Conservation (phyloP, 2,113 vertebrate genomes). For the Microcebus jonahi region DNA sequence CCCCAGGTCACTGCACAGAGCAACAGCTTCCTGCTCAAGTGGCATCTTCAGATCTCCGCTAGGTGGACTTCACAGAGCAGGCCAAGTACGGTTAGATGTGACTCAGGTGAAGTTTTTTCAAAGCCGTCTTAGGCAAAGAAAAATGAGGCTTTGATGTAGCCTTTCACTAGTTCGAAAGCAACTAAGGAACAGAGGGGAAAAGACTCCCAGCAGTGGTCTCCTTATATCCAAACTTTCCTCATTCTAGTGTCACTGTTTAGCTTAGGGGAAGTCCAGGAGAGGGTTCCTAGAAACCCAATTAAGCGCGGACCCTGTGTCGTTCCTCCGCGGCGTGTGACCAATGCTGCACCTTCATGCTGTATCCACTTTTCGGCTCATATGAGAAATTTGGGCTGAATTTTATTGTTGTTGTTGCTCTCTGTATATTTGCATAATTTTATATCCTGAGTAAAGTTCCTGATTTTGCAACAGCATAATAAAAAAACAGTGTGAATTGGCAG, state of each 20-base stretch:
- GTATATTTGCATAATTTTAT: slow-evolving; percentile 62
- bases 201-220: not conserved
- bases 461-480: slow-evolving; percentile 62
- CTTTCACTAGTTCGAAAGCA: slow-evolving; percentile 50
- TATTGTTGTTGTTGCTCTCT: slow-evolving; percentile 50
- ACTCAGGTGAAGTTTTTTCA: slow-evolving; percentile 54
- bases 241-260: not conserved
- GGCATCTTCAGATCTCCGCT: not conserved
- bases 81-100: not conserved
- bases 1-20: not conserved
- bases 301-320: fast-evolving
- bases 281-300: not conserved
- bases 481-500: slow-evolving; percentile 68
- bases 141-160: slow-evolving; percentile 49
- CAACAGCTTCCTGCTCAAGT: not conserved
- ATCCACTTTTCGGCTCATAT: not conserved
- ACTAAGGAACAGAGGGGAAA: not conserved
- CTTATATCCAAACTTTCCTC: slow-evolving; percentile 15
- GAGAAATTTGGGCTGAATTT: slow-evolving; percentile 35
- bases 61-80: slow-evolving; percentile 31
- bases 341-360: not conserved
- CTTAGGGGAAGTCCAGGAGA: not conserved
- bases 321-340: fast-evolving
- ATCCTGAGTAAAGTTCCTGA: slow-evolving; percentile 59
- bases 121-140: slow-evolving; percentile 26